These are phyloP conservation scores for Lymantria monacha DNA, from an alignment of 2,888 invertebrate genomes.

Conservation along the genomic window DNA sequence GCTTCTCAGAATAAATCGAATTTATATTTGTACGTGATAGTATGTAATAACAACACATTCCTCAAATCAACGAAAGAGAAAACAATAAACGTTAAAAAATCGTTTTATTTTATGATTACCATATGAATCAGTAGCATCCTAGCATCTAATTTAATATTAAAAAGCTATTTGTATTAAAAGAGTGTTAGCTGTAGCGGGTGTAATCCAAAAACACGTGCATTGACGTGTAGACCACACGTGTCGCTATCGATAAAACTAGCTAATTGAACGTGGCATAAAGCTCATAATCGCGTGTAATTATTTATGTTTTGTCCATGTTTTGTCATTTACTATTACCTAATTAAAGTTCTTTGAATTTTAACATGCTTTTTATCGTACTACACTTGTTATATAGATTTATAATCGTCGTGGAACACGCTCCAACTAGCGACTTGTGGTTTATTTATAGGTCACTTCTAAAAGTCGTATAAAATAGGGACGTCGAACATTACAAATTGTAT, in stretches of 20 bases:
- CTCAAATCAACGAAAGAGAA: neutral
- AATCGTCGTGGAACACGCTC: slow-evolving; percentile 47
- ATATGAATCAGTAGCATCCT: slow-evolving; percentile 39
- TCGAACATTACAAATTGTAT: slow-evolving; percentile 41
- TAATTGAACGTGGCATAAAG: slow-evolving; percentile 51
- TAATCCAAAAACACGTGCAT: slow-evolving; percentile 31
- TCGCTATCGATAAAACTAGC: slow-evolving; percentile 35
- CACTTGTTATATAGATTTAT: slow-evolving; percentile 36
- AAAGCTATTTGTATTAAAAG: slow-evolving; percentile 56
- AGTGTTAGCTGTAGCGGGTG: slow-evolving; percentile 28
- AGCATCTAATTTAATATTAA: slow-evolving; percentile 50
- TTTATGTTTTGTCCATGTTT: slow-evolving; percentile 45
- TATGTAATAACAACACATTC: no score
- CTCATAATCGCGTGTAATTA: slow-evolving; percentile 38
- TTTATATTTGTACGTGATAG: no score
- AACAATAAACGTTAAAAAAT: slow-evolving; percentile 23
- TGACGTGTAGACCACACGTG: slow-evolving; percentile 47
- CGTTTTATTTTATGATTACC: slow-evolving; percentile 44
- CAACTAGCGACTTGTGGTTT: slow-evolving; percentile 20
- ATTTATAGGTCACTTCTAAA: slow-evolving; percentile 29
- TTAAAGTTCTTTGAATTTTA: slow-evolving; percentile 55
- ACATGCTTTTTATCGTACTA: slow-evolving; percentile 45
- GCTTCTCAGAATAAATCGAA: no score
- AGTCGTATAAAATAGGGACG: slow-evolving; percentile 37
- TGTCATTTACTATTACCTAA: slow-evolving; percentile 52